Evolutionary conservation across 2,888 invertebrate species (phyloP).

Genomic region (Allophyes oxyacanthae): DNA sequence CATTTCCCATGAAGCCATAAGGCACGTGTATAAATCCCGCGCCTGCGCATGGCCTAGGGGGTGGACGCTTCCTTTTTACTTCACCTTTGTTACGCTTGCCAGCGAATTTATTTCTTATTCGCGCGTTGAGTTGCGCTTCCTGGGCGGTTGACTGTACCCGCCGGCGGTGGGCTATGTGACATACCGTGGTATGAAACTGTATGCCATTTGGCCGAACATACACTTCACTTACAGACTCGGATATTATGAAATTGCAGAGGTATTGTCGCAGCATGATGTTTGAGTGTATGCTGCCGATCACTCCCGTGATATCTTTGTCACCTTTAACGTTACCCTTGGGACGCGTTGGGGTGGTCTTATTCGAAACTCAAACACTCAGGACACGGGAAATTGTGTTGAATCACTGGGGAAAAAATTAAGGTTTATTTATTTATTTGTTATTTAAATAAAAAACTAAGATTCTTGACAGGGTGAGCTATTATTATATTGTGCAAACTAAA

Average conservation of each 20-base stretch:
- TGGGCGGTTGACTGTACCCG: conserved; percentile 85
- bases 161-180: conserved; percentile 67
- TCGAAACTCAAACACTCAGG: not conserved
- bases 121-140: conserved; percentile 87
- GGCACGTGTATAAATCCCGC: conserved; percentile 79
- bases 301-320: conserved; percentile 7
- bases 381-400: not conserved
- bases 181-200: conserved; percentile 27
- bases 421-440: not conserved
- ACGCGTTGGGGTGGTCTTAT: conserved; percentile 15
- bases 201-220: not conserved
- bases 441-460: not conserved
- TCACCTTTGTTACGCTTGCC: conserved; percentile 89
- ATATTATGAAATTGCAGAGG: no score
- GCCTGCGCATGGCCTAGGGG: conserved; percentile 73
- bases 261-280: not conserved
- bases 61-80: conserved; percentile 84
- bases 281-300: not conserved
- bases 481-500: not conserved
- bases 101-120: conserved; percentile 87
- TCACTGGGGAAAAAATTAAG: no score
- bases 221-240: no score
- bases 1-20: conserved; percentile 72
- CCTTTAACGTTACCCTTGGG: conserved; percentile 26
- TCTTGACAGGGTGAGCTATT: not conserved